Evolutionary conservation across 2,888 invertebrate genomes (phyloP), one percentile per base, ranked within the genome.

Genomic region (Willowsia nigromaculata): DNA sequence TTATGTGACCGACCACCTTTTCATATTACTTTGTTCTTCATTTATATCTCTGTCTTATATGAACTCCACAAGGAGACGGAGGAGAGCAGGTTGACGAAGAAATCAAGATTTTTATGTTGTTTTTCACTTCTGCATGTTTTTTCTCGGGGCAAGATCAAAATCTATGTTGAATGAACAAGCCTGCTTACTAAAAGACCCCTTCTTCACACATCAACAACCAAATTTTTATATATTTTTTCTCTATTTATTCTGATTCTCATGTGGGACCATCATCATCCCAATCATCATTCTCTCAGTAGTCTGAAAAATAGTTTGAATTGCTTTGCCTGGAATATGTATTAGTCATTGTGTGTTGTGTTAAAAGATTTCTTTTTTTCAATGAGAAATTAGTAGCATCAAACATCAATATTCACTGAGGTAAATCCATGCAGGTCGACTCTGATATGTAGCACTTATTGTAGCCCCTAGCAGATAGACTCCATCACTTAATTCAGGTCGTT

Each of bases 71-170:
- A 0, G 30, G 83, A 47, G n/a, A 30, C 18, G 43, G 40, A 43
- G 37, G 13, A 71, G 59, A 65, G 47, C 62, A 47, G 40, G 62
- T 82, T 76, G 59, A 88, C 71, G 74, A 81, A 83, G 83, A 88
- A 88, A 83, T 88, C 88, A 83, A 83, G 71, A 88, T 88, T 85
- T 53, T 76, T 86, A 86, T 86, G 80, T 53, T 81, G 80, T 87
- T 87, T 87, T 68, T 56, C 62, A 80, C 80, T 82, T 56, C 87
- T 86, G 50, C 81, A 71, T 82, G 71, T 81, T 87, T 59, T 74
- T 76, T 74, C 59, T 56, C 27, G 80, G 78, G 88, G 76, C 88
- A 76, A 88, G 88, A 88, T 88, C 83, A 82, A 82, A 88, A 88
- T 88, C 88, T 83, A 56, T 86, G 62, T 43, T 86, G 82, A 56